Conservation (phyloP, 2,113 vertebrate genomes). For the Orycteropus afer region DNA sequence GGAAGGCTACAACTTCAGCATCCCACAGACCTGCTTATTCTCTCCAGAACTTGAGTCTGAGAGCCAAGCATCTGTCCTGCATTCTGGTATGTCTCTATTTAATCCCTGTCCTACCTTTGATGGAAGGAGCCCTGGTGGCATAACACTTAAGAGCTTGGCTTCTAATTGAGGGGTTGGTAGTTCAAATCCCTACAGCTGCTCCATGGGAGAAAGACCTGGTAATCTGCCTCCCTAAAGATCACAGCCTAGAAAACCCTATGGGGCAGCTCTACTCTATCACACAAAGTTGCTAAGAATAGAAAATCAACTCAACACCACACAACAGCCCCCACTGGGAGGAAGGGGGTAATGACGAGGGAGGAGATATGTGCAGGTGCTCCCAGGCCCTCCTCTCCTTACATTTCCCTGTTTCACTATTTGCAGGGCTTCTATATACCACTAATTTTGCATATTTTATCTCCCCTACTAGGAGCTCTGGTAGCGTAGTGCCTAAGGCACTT, state of each 20-base stretch:
- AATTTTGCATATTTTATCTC: constrained; percentile 3
- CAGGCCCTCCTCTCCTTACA: background rate
- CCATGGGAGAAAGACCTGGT: no score
- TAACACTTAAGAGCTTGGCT: background rate
- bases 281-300: background rate
- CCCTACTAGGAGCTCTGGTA: no score
- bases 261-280: background rate
- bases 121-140: background rate
- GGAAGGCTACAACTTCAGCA: background rate
- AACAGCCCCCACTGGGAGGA: background rate
- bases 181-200: background rate
- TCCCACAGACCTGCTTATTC: background rate
- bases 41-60: background rate
- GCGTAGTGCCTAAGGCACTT: no score
- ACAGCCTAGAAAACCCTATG: background rate
- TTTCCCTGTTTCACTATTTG: background rate
- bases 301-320: background rate
- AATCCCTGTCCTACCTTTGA: background rate
- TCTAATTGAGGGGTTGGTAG: no score
- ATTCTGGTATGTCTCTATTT: background rate
- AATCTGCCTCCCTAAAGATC: background rate
- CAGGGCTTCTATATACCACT: background rate
- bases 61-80: background rate
- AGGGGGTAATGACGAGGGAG: background rate
- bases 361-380: background rate